Conservation (phyloP, 1,140 invertebrate genomes). For the Phenacoccus solenopsis region DNA sequence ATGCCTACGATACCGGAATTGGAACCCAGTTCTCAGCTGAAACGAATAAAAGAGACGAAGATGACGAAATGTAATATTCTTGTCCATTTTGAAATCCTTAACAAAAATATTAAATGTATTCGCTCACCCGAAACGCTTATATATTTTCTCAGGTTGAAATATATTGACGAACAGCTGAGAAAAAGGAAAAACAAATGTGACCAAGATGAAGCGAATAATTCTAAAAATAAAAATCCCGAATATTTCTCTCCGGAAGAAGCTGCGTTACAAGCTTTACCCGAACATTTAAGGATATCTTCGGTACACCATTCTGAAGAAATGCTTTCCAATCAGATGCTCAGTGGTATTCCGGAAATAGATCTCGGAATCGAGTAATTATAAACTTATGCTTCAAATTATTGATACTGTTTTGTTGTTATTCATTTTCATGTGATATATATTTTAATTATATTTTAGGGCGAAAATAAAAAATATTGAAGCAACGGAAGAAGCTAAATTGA, state of each 20-base stretch:
- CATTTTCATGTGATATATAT: background rate
- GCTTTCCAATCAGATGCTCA: constrained; percentile 99
- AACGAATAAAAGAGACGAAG: constrained; percentile 95
- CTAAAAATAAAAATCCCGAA: constrained; percentile 40
- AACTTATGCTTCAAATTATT: background rate
- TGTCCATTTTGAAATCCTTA: background rate
- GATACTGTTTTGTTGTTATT: background rate
- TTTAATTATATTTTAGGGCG: constrained; percentile 42
- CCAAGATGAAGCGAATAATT: constrained; percentile 31
- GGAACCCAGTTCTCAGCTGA: constrained; percentile 96
- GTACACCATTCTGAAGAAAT: constrained; percentile 84
- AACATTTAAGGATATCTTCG: constrained; percentile 69
- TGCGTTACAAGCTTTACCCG: constrained; percentile 68
- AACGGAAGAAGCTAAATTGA: constrained; percentile 93
- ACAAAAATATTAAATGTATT: background rate
- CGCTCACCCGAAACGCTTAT: background rate
- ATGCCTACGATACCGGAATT: constrained; percentile 78
- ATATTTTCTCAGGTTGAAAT: constrained; percentile 64
- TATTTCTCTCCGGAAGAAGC: constrained; percentile 78
- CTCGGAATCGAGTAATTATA: constrained; percentile 80
- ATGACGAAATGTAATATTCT: constrained; percentile 78
- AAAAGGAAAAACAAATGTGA: constrained; percentile 61
- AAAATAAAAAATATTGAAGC: constrained; percentile 97
- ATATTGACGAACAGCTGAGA: constrained; percentile 83
- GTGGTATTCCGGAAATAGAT: constrained; percentile 99